A percentile compares a stretch with the other conserved stretches of the same genome.
phyloP scores from a whole-genome alignment of 2,888 invertebrate genomes.

The Clistopyga incitator region DNA sequence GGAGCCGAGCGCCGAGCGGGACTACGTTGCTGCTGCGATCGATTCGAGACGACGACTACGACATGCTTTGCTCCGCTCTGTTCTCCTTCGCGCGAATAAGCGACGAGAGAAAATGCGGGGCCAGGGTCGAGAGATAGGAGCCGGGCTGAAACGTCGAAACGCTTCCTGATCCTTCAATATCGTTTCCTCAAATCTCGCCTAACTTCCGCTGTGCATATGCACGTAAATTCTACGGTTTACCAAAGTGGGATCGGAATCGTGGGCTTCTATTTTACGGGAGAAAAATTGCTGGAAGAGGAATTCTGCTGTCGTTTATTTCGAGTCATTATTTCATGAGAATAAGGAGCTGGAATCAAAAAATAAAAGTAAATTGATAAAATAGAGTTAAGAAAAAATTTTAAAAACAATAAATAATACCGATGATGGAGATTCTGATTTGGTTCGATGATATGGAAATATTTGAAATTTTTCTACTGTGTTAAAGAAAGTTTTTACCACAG shows the following conservation, averaged over 20 bases:
- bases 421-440: too few species aligned
- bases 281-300: too few species aligned
- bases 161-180: slow-evolving; percentile 37
- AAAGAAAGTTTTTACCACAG: too few species aligned
- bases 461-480: too few species aligned
- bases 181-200: slow-evolving; percentile 6
- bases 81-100: slow-evolving; percentile 20
- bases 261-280: neutral
- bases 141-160: slow-evolving; percentile 32
- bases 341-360: too few species aligned
- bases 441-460: too few species aligned
- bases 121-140: slow-evolving; percentile 60
- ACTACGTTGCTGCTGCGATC: slow-evolving; percentile 47
- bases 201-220: neutral
- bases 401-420: too few species aligned
- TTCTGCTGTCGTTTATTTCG: too few species aligned
- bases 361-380: too few species aligned
- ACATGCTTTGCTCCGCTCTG: slow-evolving; percentile 8
- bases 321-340: too few species aligned
- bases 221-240: slow-evolving; percentile 11
- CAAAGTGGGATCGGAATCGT: neutral
- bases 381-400: too few species aligned
- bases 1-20: slow-evolving; percentile 19
- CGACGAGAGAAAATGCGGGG: slow-evolving; percentile 21
- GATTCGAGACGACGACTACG: slow-evolving; percentile 63